phyloP scores from a whole-genome alignment of 53 echinoderm and acorn worm genomes.

The Holothuria scabra region DNA sequence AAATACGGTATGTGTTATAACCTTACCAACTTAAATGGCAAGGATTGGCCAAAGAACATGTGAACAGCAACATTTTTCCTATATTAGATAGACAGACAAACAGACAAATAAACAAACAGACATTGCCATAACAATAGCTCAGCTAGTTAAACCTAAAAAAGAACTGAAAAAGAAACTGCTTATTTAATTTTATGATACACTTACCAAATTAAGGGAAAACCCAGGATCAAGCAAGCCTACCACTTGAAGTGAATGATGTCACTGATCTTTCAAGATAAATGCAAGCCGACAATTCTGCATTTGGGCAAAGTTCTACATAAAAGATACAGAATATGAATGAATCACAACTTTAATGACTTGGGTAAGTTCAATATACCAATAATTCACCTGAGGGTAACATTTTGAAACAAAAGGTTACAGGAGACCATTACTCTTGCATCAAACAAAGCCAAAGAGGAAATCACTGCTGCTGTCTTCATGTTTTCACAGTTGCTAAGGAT shows the following conservation, averaged over 20 bases:
- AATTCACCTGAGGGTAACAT: background rate
- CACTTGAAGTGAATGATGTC: background rate
- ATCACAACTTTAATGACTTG: background rate
- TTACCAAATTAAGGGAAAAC: background rate
- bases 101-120: no score
- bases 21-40: no score
- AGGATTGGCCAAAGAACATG: no score
- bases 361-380: background rate
- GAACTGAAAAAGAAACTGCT: no score
- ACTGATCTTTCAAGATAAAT: background rate
- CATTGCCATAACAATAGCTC: no score
- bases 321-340: background rate
- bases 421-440: conserved; percentile 14
- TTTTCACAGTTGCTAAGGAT: conserved; percentile 28
- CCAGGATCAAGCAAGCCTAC: background rate
- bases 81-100: no score
- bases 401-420: background rate
- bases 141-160: no score
- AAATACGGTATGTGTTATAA: no score
- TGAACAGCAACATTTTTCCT: no score
- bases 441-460: background rate
- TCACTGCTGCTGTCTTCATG: conserved; percentile 1
- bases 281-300: background rate
- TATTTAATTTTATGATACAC: no score
- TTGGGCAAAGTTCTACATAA: background rate